Evolutionary conservation across 2,888 invertebrate genomes (phyloP).

Genomic region (Flexamia atlantica): DNA sequence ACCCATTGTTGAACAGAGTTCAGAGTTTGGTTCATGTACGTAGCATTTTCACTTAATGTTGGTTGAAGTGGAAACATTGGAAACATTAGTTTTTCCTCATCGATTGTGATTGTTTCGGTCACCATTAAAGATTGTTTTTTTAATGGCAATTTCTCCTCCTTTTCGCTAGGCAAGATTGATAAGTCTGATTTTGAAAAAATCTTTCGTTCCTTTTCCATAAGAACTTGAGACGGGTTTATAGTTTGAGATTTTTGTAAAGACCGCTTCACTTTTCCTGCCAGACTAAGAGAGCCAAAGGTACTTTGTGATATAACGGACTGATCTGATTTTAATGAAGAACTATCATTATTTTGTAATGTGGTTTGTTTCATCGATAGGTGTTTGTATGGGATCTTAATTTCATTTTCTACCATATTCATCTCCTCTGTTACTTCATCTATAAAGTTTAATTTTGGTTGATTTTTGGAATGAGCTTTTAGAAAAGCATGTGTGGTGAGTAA

Average conservation of each 20-base stretch:
- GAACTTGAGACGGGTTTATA: background rate
- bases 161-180: constrained; percentile 3
- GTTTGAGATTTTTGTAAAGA: background rate
- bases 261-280: background rate
- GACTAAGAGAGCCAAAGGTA: background rate
- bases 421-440: background rate
- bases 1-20: constrained; percentile 74
- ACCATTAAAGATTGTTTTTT: background rate
- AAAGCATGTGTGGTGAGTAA: constrained; percentile 73
- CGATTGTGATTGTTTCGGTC: background rate
- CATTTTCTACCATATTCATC: background rate
- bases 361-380: background rate
- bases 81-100: background rate
- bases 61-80: constrained; percentile 33
- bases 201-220: background rate
- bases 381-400: background rate
- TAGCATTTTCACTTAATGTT: constrained; percentile 7
- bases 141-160: background rate
- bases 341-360: background rate
- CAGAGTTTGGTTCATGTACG: constrained; percentile 70
- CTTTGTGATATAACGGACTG: background rate
- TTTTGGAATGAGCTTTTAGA: background rate
- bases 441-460: background rate
- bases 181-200: background rate
- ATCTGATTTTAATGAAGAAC: background rate